These are phyloP conservation scores for Paedocypris sp. DNA, from an alignment of 2,113 vertebrate genomes.

Conservation along the genomic window DNA sequence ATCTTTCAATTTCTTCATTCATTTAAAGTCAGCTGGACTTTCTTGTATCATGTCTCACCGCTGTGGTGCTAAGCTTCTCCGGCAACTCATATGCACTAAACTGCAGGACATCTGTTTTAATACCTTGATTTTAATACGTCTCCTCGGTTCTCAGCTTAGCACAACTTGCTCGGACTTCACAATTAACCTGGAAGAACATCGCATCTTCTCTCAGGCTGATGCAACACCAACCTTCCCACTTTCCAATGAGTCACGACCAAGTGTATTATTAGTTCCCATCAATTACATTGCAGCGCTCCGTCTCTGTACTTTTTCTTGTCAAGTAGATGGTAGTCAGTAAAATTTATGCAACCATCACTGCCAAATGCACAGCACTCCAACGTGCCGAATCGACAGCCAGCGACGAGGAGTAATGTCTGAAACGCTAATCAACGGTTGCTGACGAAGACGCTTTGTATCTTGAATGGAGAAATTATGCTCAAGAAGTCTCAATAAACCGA, in stretches of 20 bases:
- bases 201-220: constrained; percentile 37
- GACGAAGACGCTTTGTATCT: constrained; percentile 21
- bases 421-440: constrained; percentile 25
- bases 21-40: not conserved
- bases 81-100: not conserved
- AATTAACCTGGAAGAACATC: constrained; percentile 1
- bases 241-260: constrained; percentile 35
- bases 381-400: constrained; percentile 2
- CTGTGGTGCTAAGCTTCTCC: not conserved
- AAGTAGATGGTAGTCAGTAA: constrained; percentile 14
- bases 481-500: not conserved
- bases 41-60: not conserved
- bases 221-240: constrained; percentile 33
- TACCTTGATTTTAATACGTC: constrained; percentile 15
- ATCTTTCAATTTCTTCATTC: not conserved
- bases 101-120: constrained; percentile 16
- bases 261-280: constrained; percentile 40
- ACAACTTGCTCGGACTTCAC: constrained; percentile 8
- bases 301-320: constrained; percentile 20
- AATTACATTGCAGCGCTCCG: constrained; percentile 26
- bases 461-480: constrained; percentile 7
- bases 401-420: constrained; percentile 14
- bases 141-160: not conserved
- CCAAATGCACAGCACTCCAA: constrained; percentile 20
- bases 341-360: constrained; percentile 25